phyloP scores from a whole-genome alignment of 2,797 vertebrate genomes.

The Falco rusticolus region DNA sequence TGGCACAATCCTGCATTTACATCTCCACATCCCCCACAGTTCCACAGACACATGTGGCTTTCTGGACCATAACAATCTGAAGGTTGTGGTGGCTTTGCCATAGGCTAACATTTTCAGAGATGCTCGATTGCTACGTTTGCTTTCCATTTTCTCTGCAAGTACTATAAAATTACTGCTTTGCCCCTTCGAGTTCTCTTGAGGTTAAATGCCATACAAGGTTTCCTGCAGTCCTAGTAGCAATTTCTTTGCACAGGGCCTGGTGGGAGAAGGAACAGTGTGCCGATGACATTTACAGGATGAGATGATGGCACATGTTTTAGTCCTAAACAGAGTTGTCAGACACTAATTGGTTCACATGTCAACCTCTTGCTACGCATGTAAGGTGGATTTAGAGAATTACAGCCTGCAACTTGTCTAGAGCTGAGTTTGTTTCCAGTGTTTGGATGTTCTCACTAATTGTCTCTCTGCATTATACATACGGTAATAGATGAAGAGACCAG shows the following conservation, averaged over 20 bases:
- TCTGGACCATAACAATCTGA: background rate
- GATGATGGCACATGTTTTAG: background rate
- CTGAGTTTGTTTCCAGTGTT: background rate
- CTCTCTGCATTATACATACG: background rate
- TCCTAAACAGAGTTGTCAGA: background rate
- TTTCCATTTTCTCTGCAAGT: background rate
- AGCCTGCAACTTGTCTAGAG: background rate
- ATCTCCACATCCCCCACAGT: background rate
- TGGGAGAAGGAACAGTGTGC: conserved; percentile 10
- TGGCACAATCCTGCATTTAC: background rate
- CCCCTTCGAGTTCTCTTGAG: background rate
- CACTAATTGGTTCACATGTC: background rate
- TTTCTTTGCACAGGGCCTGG: background rate
- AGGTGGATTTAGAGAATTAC: background rate
- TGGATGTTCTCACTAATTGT: background rate
- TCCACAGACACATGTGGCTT: background rate
- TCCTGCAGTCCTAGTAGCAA: background rate
- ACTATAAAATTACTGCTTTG: background rate
- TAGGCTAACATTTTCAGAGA: background rate
- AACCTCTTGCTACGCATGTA: background rate
- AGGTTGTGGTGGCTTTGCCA: background rate
- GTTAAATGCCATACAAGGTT: background rate
- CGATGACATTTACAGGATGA: conserved; percentile 1
- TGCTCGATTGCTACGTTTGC: background rate
- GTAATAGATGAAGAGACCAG: background rate